Base-by-base conservation (phyloP, 2,797 vertebrate genomes). In the Sebastes vulpes region DNA sequence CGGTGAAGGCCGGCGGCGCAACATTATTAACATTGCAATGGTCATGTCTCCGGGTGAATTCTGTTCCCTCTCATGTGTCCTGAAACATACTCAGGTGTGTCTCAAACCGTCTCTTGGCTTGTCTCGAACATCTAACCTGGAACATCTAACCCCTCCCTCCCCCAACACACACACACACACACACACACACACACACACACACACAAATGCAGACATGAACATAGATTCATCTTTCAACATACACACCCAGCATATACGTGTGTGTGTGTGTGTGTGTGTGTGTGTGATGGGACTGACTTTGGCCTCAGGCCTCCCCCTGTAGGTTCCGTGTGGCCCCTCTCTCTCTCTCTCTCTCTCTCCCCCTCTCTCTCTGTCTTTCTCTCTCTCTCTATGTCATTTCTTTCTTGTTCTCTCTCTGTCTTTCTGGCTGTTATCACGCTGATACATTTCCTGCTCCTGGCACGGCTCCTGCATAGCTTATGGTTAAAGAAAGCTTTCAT, bases 401-500 rank as follows among this genome's bases (percentile, higher is more conserved):
- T 71, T 77, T 78, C 77, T 87, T 74, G 42, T 82, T 90, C 63
- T 87, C 83, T 81, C 82, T 85, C 88, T 85, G 83, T 93, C 86
- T 91, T 88, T 93, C 91, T 92, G 92, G 88, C 92, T 93, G 92
- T 95, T 96, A 96, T 96, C 95, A 94, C 86, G 82, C 94, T 91
- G 92, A 94, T 95, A 94, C 95, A 94, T 96, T 96, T 96, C 92
- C 94, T 93, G 91, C 92, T 93, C 84, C 91, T 96, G 95, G 95
- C 94, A 93, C 79, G 57, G 91, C 90, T 96, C 95, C 94, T 93
- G 93, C 95, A 96, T 96, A 95, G 95, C 95, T 96, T 95, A 95
- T 95, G 95, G 93, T 95, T 95, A 96, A 95, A 95, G 92, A 92
- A 92, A 91, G 92, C 95, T 95, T 96, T 96, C 95, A 95, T 96